These are phyloP conservation scores for Paramormyrops kingsleyae DNA, from an alignment of 2,113 vertebrate genomes.

Conservation along the genomic window DNA sequence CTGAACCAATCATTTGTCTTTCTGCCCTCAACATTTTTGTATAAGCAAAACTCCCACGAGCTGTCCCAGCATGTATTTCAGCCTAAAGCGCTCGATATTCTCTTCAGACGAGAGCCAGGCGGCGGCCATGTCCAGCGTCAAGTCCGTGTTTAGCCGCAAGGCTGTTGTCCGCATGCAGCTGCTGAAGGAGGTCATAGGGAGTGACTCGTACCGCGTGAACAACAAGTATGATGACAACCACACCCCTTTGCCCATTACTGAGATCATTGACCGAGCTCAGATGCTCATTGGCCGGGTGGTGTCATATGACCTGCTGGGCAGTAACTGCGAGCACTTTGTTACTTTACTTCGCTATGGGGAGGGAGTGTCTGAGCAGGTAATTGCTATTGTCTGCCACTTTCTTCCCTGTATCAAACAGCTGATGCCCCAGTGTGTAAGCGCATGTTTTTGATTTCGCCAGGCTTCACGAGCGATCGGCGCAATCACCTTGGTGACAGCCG, in stretches of 20 bases:
- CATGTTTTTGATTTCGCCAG: slow-evolving; percentile 49
- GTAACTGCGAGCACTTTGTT: slow-evolving; percentile 94
- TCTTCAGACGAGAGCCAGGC: slow-evolving; percentile 66
- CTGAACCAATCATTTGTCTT: too few species aligned
- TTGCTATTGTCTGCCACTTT: slow-evolving; percentile 13
- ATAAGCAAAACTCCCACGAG: too few species aligned
- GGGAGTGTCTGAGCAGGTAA: slow-evolving; percentile 79
- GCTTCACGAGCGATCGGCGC: slow-evolving; percentile 70
- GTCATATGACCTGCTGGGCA: slow-evolving; percentile 74
- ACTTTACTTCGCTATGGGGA: slow-evolving; percentile 80
- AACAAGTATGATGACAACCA: slow-evolving; percentile 80
- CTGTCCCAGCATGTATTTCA: not conserved
- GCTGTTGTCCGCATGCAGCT: slow-evolving; percentile 86
- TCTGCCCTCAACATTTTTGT: too few species aligned
- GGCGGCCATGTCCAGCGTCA: slow-evolving; percentile 64
- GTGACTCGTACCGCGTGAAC: slow-evolving; percentile 72
- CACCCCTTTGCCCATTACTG: slow-evolving; percentile 61
- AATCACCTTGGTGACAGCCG: slow-evolving; percentile 70
- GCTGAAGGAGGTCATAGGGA: slow-evolving; percentile 78
- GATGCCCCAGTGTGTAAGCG: not conserved
- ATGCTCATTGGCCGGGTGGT: slow-evolving; percentile 72
- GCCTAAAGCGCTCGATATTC: not conserved
- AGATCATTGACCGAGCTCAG: slow-evolving; percentile 74
- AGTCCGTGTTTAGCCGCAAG: slow-evolving; percentile 80
- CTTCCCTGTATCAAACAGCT: not conserved